A percentile compares a stretch with the other conserved stretches of the same genome.
Evolutionary conservation across 2,888 invertebrate genomes (phyloP).

Genomic region (Kryphioiulus occultus): DNA sequence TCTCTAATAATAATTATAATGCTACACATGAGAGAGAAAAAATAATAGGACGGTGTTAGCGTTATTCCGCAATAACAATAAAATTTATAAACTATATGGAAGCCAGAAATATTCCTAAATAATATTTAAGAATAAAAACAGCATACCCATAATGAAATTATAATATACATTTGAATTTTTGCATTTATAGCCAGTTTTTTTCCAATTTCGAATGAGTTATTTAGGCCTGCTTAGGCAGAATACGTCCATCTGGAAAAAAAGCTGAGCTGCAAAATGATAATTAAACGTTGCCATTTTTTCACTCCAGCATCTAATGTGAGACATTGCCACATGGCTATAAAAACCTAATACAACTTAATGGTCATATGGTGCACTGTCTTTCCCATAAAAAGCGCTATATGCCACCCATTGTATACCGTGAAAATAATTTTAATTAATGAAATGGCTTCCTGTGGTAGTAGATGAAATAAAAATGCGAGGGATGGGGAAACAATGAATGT

Average conservation of each 20-base stretch:
- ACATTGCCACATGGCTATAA: conserved; percentile 8
- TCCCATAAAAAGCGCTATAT: background rate
- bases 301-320: background rate
- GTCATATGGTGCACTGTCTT: background rate
- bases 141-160: background rate
- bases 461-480: background rate
- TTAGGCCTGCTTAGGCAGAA: background rate
- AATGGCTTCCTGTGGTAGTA: background rate
- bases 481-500: conserved; percentile 7
- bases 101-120: background rate
- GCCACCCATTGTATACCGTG: background rate
- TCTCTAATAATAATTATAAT: background rate
- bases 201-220: background rate
- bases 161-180: background rate
- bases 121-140: background rate
- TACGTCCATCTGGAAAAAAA: background rate
- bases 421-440: conserved; percentile 15
- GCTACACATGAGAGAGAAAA: background rate
- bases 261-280: background rate
- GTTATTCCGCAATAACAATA: background rate
- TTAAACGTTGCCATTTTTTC: background rate
- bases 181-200: background rate
- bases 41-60: background rate
- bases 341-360: conserved; percentile 11
- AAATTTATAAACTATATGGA: background rate